Evolutionary conservation across 2,888 invertebrate species (phyloP).

Genomic region (Lithosia quadra): DNA sequence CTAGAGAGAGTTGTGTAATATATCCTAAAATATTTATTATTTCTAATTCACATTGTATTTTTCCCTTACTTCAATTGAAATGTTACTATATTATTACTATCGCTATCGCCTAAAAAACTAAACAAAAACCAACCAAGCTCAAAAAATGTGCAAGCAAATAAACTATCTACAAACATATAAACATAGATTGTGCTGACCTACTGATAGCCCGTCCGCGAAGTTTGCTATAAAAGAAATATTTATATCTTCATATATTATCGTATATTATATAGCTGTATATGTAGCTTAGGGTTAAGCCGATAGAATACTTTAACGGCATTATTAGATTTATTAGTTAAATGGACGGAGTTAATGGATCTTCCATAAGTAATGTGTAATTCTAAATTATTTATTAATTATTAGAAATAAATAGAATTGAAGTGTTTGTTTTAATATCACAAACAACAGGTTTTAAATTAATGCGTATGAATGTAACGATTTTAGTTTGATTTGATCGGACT

Average conservation of each 20-base stretch:
- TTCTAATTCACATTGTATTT: background rate
- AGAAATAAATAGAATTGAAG: too few species aligned
- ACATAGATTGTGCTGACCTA: constrained; percentile 88
- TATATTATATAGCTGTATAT: constrained; percentile 51
- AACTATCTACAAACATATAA: constrained; percentile 72
- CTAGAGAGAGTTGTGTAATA: background rate
- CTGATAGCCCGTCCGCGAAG: constrained; percentile 93
- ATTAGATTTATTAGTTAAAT: constrained; percentile 12
- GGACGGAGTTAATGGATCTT: constrained; percentile 27
- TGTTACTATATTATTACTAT: constrained; percentile 3
- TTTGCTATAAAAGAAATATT: constrained; percentile 89
- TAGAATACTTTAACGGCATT: constrained; percentile 7
- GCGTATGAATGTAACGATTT: too few species aligned
- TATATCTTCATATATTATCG: constrained; percentile 54
- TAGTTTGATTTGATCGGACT: too few species aligned
- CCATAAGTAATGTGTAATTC: constrained; percentile 29
- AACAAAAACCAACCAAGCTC: constrained; percentile 28
- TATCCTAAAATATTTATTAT: background rate
- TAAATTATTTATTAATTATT: background rate
- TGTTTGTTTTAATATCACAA: too few species aligned
- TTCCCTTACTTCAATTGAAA: background rate
- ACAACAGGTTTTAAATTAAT: too few species aligned
- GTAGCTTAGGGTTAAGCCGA: constrained; percentile 36
- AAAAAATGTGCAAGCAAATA: constrained; percentile 53
- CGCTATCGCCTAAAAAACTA: constrained; percentile 24